Evolutionary conservation across 2,888 invertebrate genomes (phyloP).

Genomic region (Cataglyphis rosenhaueri): DNA sequence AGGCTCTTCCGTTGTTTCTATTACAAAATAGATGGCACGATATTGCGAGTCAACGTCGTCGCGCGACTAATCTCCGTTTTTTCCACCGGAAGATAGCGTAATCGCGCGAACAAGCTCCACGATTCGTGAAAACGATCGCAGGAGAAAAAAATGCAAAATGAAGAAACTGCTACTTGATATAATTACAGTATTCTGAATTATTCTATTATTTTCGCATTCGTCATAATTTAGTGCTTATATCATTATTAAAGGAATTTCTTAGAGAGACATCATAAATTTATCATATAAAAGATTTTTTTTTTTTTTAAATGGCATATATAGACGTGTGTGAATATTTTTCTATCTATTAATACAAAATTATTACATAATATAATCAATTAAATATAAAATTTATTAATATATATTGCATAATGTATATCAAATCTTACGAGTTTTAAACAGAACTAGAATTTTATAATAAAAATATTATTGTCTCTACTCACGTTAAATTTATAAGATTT

Average conservation of each 20-base stretch:
- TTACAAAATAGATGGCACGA: slow-evolving; percentile 85
- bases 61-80: slow-evolving; percentile 72
- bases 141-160: slow-evolving; percentile 62
- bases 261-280: neutral
- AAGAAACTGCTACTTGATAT: neutral
- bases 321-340: too few relatives aligned
- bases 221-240: neutral
- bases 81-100: slow-evolving; percentile 63
- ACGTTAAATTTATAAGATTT: neutral
- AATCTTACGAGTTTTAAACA: neutral
- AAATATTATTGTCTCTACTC: neutral
- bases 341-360: neutral
- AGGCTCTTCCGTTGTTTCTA: slow-evolving; percentile 85
- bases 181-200: neutral
- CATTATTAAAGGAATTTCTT: neutral
- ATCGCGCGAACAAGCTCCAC: slow-evolving; percentile 44
- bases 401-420: neutral
- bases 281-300: neutral
- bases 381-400: slow-evolving; percentile 3
- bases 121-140: slow-evolving; percentile 40
- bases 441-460: neutral
- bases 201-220: neutral
- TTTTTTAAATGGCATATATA: neutral
- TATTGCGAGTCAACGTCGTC: slow-evolving; percentile 79
- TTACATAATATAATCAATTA: neutral